Base-by-base conservation (phyloP, 2,113 vertebrate genomes). In the Etheostoma cragini region DNA sequence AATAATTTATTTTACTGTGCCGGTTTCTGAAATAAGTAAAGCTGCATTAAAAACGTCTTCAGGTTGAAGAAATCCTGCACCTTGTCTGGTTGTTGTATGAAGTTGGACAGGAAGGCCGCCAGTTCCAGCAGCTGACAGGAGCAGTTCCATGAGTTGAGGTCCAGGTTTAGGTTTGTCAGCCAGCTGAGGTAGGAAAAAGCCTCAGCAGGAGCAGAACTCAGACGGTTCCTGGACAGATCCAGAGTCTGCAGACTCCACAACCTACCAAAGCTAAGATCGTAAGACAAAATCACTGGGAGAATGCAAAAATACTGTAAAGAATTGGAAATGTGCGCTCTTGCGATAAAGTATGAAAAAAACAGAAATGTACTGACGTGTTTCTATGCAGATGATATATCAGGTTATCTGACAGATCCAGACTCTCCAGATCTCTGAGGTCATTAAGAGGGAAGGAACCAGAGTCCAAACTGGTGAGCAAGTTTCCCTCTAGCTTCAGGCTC, bases 381-480 rank as follows among this genome's bases (percentile, higher is more conserved):
- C 78, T 87, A 22, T 84, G 93, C 56, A 96, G 69, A 64, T 91
- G 87, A 50, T 84, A 74, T 53, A 96, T 96, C 11, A 96, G 90
- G 80, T 96, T 96, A 75, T 95, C 94, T 12, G 95, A 95, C 68
- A 97, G 85, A 85, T 96, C 96, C 90, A 97, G 89, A 19, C 80
- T 94, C 76, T 95, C 93, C 75, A 97, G 93, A 13, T 82, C 82
- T 35, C 70, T 78, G 26, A 97, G 92, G 57, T 77, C 79, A 0
- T 91, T 78, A 15, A 78, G 83, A 72, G 88, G 81, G 5, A 96
- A 96, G 7, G 94, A 95, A n/a, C 74, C 67, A 13, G 83, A 80
- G 1, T 93, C 93, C 83, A 97, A 76, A 26, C 83, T 90, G 30
- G 91, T 92, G 19, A 96, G 89, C 74, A 91, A 90, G 78, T 96